Base-by-base conservation (phyloP, 2,797 vertebrate genomes). In the Pangasius krempfi region DNA sequence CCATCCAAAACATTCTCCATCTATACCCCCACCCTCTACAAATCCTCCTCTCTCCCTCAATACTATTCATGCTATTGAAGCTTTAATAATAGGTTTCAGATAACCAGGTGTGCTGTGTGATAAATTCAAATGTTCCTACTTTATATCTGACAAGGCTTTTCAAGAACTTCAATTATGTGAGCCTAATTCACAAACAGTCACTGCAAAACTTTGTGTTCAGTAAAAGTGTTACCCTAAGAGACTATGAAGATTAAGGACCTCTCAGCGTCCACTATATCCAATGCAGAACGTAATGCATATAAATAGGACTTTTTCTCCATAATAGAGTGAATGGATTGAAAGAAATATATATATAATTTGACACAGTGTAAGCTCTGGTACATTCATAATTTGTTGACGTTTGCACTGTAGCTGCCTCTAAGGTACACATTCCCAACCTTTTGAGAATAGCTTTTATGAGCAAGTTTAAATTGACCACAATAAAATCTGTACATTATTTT, bases 401-500 rank as follows among this genome's bases (percentile, higher is more conserved):
- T 82, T 37, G 44, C 73, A 84, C 52, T 81, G 18, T 84, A 66
- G 87, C 75, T 87, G 40, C 84, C 87, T 91, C 83, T 87, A 87
- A 91, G 75, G 7, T 20, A 66, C 80, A 81, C 86, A 88, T 87
- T 91, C 85, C 85, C 84, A 52, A 44, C 73, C 81, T 83, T 72
- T 82, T 70, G 52, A 87, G 83, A 88, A 87, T 78, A 70, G 60
- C 68, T 75, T 88, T 92, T 88, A 84, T 81, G 64, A 47, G 88
- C 44, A 84, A 64, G 79, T 89, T 89, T 92, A 89, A 92, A 89
- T 84, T 88, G 70, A 76, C 70, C 82, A 86, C 72, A 89, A 89
- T 90, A 85, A 89, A 91, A 81, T 85, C 58, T 89, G 87, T 68
- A 76, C 84, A 83, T 85, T 70, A 87, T 86, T 83, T 89, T 87